Evolutionary conservation across 1,140 invertebrate species (phyloP).

Genomic region (Heliconius nattereri): DNA sequence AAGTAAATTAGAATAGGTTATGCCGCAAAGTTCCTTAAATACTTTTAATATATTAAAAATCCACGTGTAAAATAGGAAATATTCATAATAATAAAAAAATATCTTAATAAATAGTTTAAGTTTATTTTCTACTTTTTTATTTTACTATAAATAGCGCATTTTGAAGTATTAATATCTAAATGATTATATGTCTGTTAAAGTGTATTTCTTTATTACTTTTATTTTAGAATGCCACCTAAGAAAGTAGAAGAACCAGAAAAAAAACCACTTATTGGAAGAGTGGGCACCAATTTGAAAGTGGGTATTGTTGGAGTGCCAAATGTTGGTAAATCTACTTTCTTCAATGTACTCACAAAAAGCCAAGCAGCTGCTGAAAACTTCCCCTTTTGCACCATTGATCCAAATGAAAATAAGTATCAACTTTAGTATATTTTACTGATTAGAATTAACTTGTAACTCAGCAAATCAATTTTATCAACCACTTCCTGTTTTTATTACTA

Average conservation of each 20-base stretch:
- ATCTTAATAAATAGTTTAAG: too few species aligned
- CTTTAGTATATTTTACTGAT: constrained; percentile 34
- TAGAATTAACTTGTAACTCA: not conserved
- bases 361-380: constrained; percentile 98
- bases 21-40: not conserved
- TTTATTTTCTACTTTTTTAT: too few species aligned
- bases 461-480: not conserved
- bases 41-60: not conserved
- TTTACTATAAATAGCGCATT: not conserved
- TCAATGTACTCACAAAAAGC: constrained; percentile 99
- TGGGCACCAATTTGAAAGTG: constrained; percentile 98
- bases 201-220: not conserved
- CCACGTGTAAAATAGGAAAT: not conserved
- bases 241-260: constrained; percentile 94
- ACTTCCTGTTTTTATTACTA: not conserved
- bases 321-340: constrained; percentile 99
- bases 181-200: too few species aligned
- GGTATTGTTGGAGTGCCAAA: constrained; percentile 97
- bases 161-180: too few species aligned
- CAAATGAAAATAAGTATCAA: constrained; percentile 99
- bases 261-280: constrained; percentile 96
- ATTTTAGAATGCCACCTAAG: constrained; percentile 93
- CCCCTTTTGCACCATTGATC: constrained; percentile 99
- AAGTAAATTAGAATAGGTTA: not conserved
- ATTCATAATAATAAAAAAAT: not conserved